These are phyloP conservation scores for Tapera naevia DNA, from an alignment of 2,797 vertebrate genomes.

Conservation along the genomic window DNA sequence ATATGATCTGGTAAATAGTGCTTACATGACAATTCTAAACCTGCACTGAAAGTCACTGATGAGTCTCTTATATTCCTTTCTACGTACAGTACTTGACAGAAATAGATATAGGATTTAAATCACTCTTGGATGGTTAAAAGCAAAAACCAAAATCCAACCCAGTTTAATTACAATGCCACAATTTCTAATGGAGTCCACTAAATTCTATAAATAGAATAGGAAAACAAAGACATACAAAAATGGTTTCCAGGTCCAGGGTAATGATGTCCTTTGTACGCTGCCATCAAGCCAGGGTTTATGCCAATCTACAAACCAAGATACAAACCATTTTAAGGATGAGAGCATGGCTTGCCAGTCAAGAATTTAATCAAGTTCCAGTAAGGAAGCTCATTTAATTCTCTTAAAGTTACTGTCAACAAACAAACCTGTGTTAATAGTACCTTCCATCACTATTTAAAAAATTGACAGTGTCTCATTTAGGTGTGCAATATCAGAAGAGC, in stretches of 20 bases:
- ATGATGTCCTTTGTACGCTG: conserved; percentile 95
- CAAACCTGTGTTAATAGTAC: not conserved
- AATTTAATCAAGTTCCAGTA: not conserved
- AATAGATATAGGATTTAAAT: not conserved
- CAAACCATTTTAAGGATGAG: not conserved
- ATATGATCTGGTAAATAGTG: not conserved
- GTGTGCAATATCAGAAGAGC: not conserved
- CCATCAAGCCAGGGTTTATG: conserved; percentile 98
- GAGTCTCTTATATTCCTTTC: not conserved
- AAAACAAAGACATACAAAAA: conserved; percentile 87
- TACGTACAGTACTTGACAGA: not conserved
- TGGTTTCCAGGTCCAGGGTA: conserved; percentile 98
- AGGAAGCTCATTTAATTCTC: not conserved
- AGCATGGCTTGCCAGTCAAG: not conserved
- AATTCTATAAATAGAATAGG: not conserved
- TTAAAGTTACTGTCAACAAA: not conserved
- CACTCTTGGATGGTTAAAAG: not conserved
- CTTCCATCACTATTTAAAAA: not conserved
- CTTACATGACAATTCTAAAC: not conserved
- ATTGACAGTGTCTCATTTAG: not conserved
- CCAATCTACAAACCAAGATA: conserved; percentile 84
- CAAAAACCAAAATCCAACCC: not conserved
- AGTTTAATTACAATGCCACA: not conserved
- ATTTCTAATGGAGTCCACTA: not conserved
- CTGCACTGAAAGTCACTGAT: not conserved